Percentiles rank a stretch among this genome's conserved stretches.
These are phyloP conservation scores for Ibidorhyncha struthersii DNA, from an alignment of 2,113 vertebrate species.

Conservation along the genomic window DNA sequence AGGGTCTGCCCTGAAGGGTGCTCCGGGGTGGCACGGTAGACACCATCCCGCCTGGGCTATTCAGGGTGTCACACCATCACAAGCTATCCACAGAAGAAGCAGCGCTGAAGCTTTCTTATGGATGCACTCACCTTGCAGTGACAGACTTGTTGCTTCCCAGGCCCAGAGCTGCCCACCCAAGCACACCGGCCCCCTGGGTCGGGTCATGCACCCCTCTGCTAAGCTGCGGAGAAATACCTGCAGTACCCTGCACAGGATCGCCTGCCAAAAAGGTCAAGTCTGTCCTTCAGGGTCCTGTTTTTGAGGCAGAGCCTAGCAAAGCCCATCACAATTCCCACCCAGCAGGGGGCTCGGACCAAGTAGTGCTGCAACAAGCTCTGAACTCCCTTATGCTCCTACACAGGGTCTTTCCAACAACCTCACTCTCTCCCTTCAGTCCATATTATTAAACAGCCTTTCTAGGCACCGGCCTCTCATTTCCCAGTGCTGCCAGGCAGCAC, in stretches of 20 bases:
- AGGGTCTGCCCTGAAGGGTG: background rate
- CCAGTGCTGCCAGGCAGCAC: background rate
- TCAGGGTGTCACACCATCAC: background rate
- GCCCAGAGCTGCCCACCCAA: fast-evolving
- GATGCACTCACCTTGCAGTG: background rate
- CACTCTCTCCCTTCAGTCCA: background rate
- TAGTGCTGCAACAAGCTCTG: background rate
- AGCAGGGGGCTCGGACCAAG: background rate
- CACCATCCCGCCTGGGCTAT: background rate
- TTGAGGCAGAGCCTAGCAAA: background rate
- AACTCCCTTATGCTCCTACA: background rate
- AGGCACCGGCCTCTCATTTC: background rate
- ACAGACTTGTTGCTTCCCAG: background rate
- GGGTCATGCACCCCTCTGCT: fast-evolving
- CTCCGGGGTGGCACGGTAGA: background rate
- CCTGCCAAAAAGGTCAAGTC: background rate
- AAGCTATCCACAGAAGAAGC: background rate
- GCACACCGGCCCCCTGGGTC: fast-evolving
- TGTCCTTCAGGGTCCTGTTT: background rate
- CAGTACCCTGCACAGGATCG: too few relatives aligned
- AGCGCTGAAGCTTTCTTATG: background rate
- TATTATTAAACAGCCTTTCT: background rate
- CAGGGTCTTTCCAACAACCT: background rate
- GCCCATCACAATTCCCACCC: background rate
- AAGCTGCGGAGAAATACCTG: background rate